Evolutionary conservation across 2,888 invertebrate species (phyloP).

Genomic region (Cylindroiulus punctatus): DNA sequence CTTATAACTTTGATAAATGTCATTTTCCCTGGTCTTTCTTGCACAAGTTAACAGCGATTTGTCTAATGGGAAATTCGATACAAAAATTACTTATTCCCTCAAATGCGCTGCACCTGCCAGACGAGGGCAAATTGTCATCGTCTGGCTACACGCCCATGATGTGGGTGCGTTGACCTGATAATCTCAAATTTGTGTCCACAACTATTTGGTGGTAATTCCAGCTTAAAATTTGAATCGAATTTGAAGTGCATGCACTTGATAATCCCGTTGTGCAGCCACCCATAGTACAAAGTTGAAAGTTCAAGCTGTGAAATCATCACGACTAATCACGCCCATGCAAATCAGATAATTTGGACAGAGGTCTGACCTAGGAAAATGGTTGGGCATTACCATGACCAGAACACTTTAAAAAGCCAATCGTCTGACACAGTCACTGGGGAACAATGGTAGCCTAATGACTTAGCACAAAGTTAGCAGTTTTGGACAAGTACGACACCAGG

Average conservation of each 20-base stretch:
- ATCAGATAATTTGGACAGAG: neutral
- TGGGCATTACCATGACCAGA: neutral
- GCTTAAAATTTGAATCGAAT: neutral
- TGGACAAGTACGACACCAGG: neutral
- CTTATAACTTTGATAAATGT: too few relatives aligned
- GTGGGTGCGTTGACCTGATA: neutral
- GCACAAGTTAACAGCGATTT: too few relatives aligned
- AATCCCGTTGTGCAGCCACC: neutral
- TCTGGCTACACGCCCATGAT: neutral
- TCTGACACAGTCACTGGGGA: neutral
- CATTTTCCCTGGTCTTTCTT: too few relatives aligned
- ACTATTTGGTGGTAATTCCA: neutral
- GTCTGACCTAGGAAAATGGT: neutral
- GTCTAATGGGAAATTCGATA: too few relatives aligned
- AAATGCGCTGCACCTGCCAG: too few relatives aligned
- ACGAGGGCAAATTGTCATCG: too few relatives aligned
- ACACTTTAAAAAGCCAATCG: neutral
- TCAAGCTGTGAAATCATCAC: neutral
- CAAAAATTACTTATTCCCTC: too few relatives aligned
- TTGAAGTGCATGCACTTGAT: neutral
- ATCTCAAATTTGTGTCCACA: neutral
- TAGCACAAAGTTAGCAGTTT: conserved; percentile 26
- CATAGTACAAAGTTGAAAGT: neutral
- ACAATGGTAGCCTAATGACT: neutral
- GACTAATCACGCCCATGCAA: neutral